Percentiles rank a stretch among this genome's conserved stretches.
Evolutionary conservation across 2,888 invertebrate genomes (phyloP).

Genomic region (Linyphia triangularis): DNA sequence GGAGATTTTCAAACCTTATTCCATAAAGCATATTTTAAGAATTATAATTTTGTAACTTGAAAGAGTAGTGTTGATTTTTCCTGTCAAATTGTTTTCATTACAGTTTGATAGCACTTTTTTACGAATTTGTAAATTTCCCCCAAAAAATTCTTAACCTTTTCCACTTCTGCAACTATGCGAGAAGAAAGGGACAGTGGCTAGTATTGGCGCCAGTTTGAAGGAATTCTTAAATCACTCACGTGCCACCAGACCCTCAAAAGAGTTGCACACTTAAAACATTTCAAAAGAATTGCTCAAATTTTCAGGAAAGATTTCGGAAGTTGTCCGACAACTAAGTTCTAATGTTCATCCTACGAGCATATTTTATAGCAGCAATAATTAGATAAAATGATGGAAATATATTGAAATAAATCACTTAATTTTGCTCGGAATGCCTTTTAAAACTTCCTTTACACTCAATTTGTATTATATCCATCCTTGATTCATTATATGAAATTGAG

Average conservation of each 20-base stretch:
- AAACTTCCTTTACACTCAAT: neutral
- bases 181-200: slow-evolving; percentile 52
- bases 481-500: neutral
- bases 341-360: too few relatives aligned
- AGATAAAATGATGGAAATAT: too few relatives aligned
- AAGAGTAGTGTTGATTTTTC: slow-evolving; percentile 3
- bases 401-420: too few relatives aligned
- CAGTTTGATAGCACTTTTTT: slow-evolving; percentile 2
- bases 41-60: too few relatives aligned
- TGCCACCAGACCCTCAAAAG: slow-evolving; percentile 57
- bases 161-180: slow-evolving; percentile 68
- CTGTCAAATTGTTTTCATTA: slow-evolving; percentile 38
- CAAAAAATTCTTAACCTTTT: slow-evolving; percentile 16
- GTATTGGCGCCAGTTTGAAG: slow-evolving; percentile 68
- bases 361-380: too few relatives aligned
- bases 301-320: too few relatives aligned
- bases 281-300: neutral
- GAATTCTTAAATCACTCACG: slow-evolving; percentile 59
- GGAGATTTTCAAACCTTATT: too few relatives aligned
- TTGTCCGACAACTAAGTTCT: too few relatives aligned
- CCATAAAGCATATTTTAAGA: too few relatives aligned
- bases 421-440: too few relatives aligned
- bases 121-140: slow-evolving; percentile 12
- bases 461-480: neutral
- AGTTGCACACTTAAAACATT: neutral